phyloP scores from a whole-genome alignment of 2,888 invertebrate species.

The Leptura quadrifasciata region DNA sequence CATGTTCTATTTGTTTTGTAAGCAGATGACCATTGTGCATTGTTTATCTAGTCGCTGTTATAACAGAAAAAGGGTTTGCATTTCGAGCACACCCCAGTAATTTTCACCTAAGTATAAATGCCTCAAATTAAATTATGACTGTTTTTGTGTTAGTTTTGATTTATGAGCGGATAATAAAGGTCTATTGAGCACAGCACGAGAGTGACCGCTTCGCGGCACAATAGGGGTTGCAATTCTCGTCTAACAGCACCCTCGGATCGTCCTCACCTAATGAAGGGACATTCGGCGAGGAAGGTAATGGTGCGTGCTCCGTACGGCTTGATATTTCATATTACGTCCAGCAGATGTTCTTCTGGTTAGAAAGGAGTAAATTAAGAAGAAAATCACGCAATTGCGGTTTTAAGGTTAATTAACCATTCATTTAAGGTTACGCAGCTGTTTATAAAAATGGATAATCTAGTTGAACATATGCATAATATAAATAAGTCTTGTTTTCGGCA shows the following conservation, averaged over 20 bases:
- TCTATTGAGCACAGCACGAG: slow-evolving; percentile 14
- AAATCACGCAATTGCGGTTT: slow-evolving; percentile 17
- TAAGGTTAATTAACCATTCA: slow-evolving; percentile 12
- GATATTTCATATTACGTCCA: not conserved
- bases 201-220: slow-evolving; percentile 42
- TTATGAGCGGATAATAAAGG: slow-evolving; percentile 43
- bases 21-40: slow-evolving; percentile 44
- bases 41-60: slow-evolving; percentile 22
- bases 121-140: slow-evolving; percentile 46
- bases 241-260: not conserved
- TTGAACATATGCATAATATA: not conserved
- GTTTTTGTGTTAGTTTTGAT: slow-evolving; percentile 46
- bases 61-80: slow-evolving; percentile 25
- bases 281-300: slow-evolving; percentile 11
- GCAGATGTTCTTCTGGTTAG: slow-evolving; percentile 18
- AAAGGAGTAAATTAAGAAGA: slow-evolving; percentile 23
- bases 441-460: not conserved
- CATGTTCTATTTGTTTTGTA: slow-evolving; percentile 48
- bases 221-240: slow-evolving; percentile 26
- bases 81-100: slow-evolving; percentile 45
- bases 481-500: too few relatives aligned
- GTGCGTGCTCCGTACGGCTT: slow-evolving; percentile 4
- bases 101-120: slow-evolving; percentile 48
- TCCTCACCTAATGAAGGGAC: not conserved
- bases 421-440: slow-evolving; percentile 13